Base-by-base conservation (phyloP, 1,140 invertebrate species). In the Carcinoscorpius rotundicauda region DNA sequence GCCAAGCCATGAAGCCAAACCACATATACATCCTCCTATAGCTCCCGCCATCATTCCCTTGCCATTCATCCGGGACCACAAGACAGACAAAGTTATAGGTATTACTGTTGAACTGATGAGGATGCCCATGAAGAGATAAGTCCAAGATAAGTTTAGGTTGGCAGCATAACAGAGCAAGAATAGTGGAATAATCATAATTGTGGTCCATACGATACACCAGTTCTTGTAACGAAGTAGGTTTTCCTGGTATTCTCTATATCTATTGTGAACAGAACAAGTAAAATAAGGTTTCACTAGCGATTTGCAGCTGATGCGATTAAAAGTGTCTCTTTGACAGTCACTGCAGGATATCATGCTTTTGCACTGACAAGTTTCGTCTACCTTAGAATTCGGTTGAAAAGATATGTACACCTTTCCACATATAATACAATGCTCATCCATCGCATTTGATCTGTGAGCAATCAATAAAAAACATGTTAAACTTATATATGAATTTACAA, bases 101-200 rank as follows among this genome's bases (percentile, higher is more conserved):
- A 78, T 64, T 3, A 80, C 78, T 4, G 77, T 76, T 4, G 78
- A 76, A 9, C 78, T 76, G 51, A 80, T 75, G 51, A 78, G 66
- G 56, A 80, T 71, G 3, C 78, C 78, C 75, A 78, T 80, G 64
- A 79, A 76, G 11, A 73, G 67, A 64, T 80, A 78, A 3, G 78
- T 67, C 75, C 77, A 78, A n/a, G 71, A 70, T 6, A 80, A 65
- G 56, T 73, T 77, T 3, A 78, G 64, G 64, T 72, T 51, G 11
- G 77, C 65, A 56, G 71, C 64, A 61, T 74, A 66, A 3, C 78
- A 67, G 6, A 76, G 9, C 3, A 79, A 64, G 4, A 76, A 76
- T 8, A 79, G 68, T 0, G 77, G 78, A 3, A 79, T 62, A 9
- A 78, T 72, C 6, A 69, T 62, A 4, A 79, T 64, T 6, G 74